A percentile compares a stretch with the other conserved stretches of the same genome.
These are phyloP conservation scores for Pica pica DNA, from an alignment of 2,113 vertebrate species.

Conservation along the genomic window DNA sequence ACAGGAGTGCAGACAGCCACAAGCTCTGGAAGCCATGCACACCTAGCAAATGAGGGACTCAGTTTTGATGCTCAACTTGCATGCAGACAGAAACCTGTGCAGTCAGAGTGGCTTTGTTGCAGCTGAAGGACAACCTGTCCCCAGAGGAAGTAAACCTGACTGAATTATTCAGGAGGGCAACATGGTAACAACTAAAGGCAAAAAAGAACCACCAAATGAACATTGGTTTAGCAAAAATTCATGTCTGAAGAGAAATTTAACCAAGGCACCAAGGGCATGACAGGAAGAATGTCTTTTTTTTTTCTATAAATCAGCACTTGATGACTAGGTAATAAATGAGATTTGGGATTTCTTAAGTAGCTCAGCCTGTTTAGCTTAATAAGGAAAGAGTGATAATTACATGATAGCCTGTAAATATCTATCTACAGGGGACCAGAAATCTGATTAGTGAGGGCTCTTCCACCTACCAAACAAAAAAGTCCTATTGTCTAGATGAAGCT, in stretches of 20 bases:
- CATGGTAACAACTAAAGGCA: neutral
- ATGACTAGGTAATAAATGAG: neutral
- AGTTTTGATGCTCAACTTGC: neutral
- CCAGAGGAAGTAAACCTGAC: neutral
- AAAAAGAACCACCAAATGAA: neutral
- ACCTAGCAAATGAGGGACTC: neutral
- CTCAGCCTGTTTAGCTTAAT: neutral
- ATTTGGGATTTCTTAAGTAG: neutral
- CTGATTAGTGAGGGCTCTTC: neutral
- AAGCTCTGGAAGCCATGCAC: neutral
- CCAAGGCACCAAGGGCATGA: neutral
- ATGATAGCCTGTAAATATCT: neutral
- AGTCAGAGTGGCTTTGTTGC: neutral
- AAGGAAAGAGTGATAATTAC: neutral
- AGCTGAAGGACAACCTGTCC: neutral
- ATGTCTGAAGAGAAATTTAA: neutral
- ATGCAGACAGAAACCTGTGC: neutral
- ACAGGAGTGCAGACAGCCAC: fast-evolving
- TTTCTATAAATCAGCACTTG: neutral
- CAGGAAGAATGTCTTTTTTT: neutral
- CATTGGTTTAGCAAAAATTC: neutral
- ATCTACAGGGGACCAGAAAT: neutral
- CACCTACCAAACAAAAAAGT: neutral
- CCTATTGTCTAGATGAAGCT: neutral
- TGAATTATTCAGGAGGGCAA: neutral